Evolutionary conservation across 2,888 invertebrate genomes (phyloP), one percentile per base, ranked within the genome.

Genomic region (Cosmorhoe ocellata): DNA sequence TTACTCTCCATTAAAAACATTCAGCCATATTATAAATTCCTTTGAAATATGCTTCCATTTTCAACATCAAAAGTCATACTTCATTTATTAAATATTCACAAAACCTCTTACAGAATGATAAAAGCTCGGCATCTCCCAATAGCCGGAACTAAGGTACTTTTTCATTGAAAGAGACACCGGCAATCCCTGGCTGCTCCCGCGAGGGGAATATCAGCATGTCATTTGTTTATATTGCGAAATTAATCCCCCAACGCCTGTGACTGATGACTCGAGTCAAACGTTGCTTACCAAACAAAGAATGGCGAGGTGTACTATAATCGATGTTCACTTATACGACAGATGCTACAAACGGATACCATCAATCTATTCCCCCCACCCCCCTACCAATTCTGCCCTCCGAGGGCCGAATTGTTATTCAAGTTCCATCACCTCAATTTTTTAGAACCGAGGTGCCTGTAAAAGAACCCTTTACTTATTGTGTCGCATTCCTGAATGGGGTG

Each of bases 361-460:
- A 86, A 88, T 89, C 88, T 84, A 81, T 76, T 68, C 71, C 73
- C 75, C 36, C 71, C 69, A 51, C 65, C 66, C 64, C 46, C 67
- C 75, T 61, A 36, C 66, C 63, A 49, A 59, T 51, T 57, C 58
- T 60, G 52, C 69, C 69, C 76, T 74, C 75, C 66, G 67, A 69
- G 72, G 73, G 76, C 76, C 78, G 81, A 88, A 88, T 89, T 88
- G 88, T 87, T 88, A 89, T 89, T 88, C 88, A 84, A 86, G 82
- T 87, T 83, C 86, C 88, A 89, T 86, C 88, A 87, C 88, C 83
- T 87, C 87, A 88, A 81, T 89, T 89, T 88, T 89, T 89, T 88
- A 84, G 83, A 81, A 72, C 72, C 76, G 76, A 82, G 80, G 78
- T 84, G 81, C 73, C 81, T 84, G 79, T 81, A 84, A 84, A 80